Conservation (phyloP, 2,888 invertebrate species). For the Mamestra brassicae region DNA sequence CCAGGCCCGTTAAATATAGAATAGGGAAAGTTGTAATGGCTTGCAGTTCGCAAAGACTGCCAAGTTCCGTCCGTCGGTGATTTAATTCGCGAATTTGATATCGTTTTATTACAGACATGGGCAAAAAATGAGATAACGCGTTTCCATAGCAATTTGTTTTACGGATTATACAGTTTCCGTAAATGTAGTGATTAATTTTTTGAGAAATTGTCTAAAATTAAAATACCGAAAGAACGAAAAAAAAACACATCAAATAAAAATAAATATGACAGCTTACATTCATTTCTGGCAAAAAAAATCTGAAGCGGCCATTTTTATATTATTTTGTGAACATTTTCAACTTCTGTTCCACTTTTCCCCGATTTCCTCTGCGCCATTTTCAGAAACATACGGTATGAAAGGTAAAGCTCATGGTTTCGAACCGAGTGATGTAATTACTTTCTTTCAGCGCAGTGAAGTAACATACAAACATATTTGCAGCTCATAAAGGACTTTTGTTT, state of each 20-base stretch:
- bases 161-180: neutral
- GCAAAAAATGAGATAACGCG: no score
- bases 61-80: neutral
- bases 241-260: no score
- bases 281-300: no score
- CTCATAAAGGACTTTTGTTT: neutral
- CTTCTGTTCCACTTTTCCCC: neutral
- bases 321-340: neutral
- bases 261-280: no score
- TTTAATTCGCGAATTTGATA: neutral
- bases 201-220: no score
- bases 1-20: neutral
- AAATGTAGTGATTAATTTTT: neutral
- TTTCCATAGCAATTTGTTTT: neutral
- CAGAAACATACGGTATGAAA: slow-evolving; percentile 1
- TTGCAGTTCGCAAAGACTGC: neutral
- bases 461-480: neutral
- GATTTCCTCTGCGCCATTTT: neutral
- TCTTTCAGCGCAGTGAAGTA: neutral
- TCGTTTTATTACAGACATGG: no score
- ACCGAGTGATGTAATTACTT: slow-evolving; percentile 21
- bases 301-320: no score
- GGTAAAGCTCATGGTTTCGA: neutral
- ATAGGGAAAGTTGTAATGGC: neutral
- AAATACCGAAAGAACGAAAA: no score